phyloP scores from a whole-genome alignment of 2,888 invertebrate species.

The Hypomecis punctinalis region DNA sequence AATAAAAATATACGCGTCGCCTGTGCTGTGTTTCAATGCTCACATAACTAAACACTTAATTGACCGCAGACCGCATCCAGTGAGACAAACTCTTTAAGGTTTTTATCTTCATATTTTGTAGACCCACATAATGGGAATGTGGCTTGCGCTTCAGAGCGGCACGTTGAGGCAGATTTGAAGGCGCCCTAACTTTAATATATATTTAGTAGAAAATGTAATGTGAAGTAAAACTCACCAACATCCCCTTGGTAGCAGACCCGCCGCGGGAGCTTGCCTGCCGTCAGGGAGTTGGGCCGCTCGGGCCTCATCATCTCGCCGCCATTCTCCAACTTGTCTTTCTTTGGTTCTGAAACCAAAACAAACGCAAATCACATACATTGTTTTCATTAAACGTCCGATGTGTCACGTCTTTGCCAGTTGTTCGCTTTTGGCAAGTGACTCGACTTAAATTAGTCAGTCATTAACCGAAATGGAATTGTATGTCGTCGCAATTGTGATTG shows the following conservation, averaged over 20 bases:
- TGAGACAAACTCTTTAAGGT: no score
- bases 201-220: not conserved
- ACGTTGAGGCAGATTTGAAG: no score
- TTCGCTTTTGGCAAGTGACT: slow-evolving; percentile 27
- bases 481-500: slow-evolving; percentile 23
- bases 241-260: slow-evolving; percentile 93
- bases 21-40: no score
- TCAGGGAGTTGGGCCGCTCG: slow-evolving; percentile 92
- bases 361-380: slow-evolving; percentile 35
- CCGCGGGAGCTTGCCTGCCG: slow-evolving; percentile 90
- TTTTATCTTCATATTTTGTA: no score
- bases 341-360: slow-evolving; percentile 90
- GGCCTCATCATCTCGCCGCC: slow-evolving; percentile 86
- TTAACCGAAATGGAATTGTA: slow-evolving; percentile 29
- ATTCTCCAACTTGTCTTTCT: slow-evolving; percentile 95
- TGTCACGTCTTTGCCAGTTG: slow-evolving; percentile 17
- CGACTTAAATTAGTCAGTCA: slow-evolving; percentile 25
- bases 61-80: no score
- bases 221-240: slow-evolving; percentile 74
- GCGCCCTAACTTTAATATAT: no score
- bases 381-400: slow-evolving; percentile 9
- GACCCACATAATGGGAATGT: no score
- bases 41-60: no score
- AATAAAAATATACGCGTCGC: no score
- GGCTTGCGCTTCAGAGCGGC: no score